Evolutionary conservation across 1,140 invertebrate genomes (phyloP), one percentile per base, ranked within the genome.

Genomic region (Rhopalosiphum padi): DNA sequence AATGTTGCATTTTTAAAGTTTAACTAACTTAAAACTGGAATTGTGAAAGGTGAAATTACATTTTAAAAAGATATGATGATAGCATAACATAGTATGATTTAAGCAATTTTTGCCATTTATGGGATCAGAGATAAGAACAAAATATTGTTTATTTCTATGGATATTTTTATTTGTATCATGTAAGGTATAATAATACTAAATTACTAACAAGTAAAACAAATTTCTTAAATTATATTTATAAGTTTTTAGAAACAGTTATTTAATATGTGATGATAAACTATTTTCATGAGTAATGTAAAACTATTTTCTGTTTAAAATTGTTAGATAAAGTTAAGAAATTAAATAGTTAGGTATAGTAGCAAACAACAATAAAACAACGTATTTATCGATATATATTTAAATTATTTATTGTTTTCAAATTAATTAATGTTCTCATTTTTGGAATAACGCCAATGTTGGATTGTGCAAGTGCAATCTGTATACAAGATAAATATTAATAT

Each of bases 371-470:
- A 37, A 89, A 41, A 83, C n/a, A 90, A 68, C 55, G 23, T 43
- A 15, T 46, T 90, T 46, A 43, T 46, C 4, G 55, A 60, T 60
- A 55, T 30, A 43, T 25, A 18, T 90, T 43, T 23, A 22, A 55
- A 89, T 89, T 55, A 89, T 89, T 55, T 89, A 68, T 43, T n/a
- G 41, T 90, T 68, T 90, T 68, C 25, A 18, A 90, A 90, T 90
- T 68, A 90, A 90, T 90, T 90, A 68, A 90, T 43, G 25, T 60
- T 23, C 30, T 21, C 21, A 22, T 68, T 43, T 41, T 41, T 60
- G 53, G 88, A 90, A 90, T n/a, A 60, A 60, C 6, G 22, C 88
- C 88, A 60, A 53, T 18, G 22, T 89, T 41, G 11, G 37, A 43
- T 43, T 51, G 15, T 15, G 11, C 0, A 15, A 53, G 21, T 25